Evolutionary conservation across 2,888 invertebrate genomes (phyloP), one percentile per base, ranked within the genome.

Genomic region (Ormyrus labotus): DNA sequence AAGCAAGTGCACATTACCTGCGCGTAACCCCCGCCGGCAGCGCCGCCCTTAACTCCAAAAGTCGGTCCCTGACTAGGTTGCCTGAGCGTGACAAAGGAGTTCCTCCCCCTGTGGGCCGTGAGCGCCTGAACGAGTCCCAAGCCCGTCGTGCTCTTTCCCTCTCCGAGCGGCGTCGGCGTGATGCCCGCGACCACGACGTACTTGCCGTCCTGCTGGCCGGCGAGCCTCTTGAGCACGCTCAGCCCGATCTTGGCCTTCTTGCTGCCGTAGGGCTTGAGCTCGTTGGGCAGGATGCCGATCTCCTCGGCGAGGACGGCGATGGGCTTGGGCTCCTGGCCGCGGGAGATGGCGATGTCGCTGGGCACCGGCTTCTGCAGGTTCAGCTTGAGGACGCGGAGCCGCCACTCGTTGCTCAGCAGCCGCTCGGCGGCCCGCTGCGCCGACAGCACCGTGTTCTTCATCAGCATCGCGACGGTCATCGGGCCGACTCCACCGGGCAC

Each of bases 41-140:
- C 99, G 48, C 99, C 99, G 70, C 98, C 97, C 92, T 98, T 98
- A 78, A 99, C 98, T 10, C 99, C 99, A 91, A 99, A 99, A 8
- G 99, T 99, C 3, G 99, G 99, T 4, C 99, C 99, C 91, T 99
- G 99, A 69, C 98, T 99, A 0, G 99, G 99, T 89, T 99, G 99
- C 1, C 99, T 93, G 87, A 99, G 94, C 87, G 97, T 98, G 1
- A 97, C 99, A 89, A 99, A 95, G 0, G 97, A 94, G 91, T 99
- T 99, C 84, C 93, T 95, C 5, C 94, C 93, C 84, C 94, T 94
- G 87, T 97, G 97, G 0, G 96, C 96, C 0, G 96, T 94, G 74
- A 99, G 91, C 1, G 99, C 98, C 91, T 99, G 99, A 5, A 95
- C 96, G 83, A 99, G 91, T 2, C 99, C 99, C 81, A 99, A 93